Evolutionary conservation across 1,140 invertebrate species (phyloP), one percentile per base, ranked within the genome.

Genomic region (Zaprionus inermis): DNA sequence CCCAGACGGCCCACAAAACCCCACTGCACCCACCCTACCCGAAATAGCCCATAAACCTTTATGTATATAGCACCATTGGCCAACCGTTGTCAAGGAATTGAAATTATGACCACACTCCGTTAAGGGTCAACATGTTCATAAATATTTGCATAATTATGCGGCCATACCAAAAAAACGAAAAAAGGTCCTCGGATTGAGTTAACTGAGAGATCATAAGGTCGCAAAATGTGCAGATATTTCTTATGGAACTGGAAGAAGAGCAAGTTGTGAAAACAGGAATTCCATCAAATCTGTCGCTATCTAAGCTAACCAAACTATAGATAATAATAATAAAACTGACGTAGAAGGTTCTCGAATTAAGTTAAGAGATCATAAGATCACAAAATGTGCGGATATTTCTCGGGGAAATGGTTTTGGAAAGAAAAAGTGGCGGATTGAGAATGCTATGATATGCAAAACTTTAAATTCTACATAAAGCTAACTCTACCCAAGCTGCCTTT

Each of bases 51-150:
- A 88, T 86, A 72, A 86, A 86, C 64, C 81, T 86, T 86, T 86
- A 86, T 86, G 82, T 76, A 72, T 65, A 67, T 75, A 68, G 81
- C 74, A 72, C 3, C 66, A 78, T 49, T 22, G 18, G 44, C 18
- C 44, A 86, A 72, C 82, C 79, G 79, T 86, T 86, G 82, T 86
- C 82, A 86, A 82, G 79, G 79, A 82, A 81, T 56, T 73, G 83
- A 79, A 88, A 81, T 60, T 73, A 80, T 81, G 69, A 52, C 38
- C 68, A 49, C 59, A 64, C 61, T 64, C 61, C 22, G 49, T 55
- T 55, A 65, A 72, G 70, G 70, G 63, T 72, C 70, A 72, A 72
- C 46, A 67, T 54, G 34, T 52, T 52, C 63, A 72, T 59, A 72
- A 72, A 72, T 72, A 72, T 72, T 72, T 72, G 63, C 63, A 72